phyloP scores from a whole-genome alignment of 2,888 invertebrate genomes.

The Lacanobia wlatinum region DNA sequence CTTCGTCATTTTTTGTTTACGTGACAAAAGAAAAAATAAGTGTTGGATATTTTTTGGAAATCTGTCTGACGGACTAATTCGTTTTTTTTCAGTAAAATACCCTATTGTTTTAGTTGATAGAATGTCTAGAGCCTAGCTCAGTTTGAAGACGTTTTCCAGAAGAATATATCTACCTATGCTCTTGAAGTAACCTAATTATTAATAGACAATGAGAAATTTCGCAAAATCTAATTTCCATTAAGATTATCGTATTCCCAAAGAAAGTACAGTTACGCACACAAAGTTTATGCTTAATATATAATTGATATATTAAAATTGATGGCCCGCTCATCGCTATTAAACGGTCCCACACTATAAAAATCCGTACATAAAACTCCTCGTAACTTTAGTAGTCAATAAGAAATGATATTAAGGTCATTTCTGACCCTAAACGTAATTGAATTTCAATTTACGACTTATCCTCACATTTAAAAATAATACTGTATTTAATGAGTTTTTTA shows the following conservation, averaged over 20 bases:
- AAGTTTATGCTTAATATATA: conserved; percentile 45
- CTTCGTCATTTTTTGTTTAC: no score
- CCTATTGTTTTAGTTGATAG: background rate
- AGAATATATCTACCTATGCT: background rate
- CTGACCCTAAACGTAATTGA: conserved; percentile 73
- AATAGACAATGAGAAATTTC: background rate
- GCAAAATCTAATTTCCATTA: conserved; percentile 22
- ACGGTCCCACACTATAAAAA: conserved; percentile 63
- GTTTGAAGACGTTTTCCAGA: background rate
- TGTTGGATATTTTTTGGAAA: no score
- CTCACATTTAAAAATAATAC: conserved; percentile 61
- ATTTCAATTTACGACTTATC: conserved; percentile 73
- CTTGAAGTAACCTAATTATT: background rate
- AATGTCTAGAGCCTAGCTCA: background rate
- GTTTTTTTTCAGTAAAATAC: no score
- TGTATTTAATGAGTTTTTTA: conserved; percentile 24
- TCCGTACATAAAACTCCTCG: conserved; percentile 62
- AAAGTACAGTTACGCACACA: conserved; percentile 42
- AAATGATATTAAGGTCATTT: conserved; percentile 68
- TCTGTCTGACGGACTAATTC: no score
- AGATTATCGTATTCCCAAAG: background rate
- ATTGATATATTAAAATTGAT: conserved; percentile 64
- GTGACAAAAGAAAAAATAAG: no score
- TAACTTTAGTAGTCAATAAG: conserved; percentile 69
- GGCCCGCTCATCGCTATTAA: conserved; percentile 54